A percentile compares a stretch with the other conserved stretches of the same genome.
These are phyloP conservation scores for Diaphora mendica DNA, from an alignment of 2,888 invertebrate genomes.

Conservation along the genomic window DNA sequence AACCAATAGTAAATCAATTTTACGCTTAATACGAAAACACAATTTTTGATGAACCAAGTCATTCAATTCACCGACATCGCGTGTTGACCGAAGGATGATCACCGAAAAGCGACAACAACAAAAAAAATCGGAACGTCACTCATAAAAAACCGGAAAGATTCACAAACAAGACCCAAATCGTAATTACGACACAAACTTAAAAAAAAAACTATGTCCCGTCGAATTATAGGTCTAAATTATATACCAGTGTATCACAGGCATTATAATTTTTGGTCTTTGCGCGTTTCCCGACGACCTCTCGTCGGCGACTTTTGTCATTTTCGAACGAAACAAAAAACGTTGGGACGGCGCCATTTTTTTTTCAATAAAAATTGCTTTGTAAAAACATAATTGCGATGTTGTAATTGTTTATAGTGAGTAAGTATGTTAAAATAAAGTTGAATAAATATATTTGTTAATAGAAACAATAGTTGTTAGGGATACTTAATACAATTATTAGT, in stretches of 20 bases:
- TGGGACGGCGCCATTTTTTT: conserved; percentile 52
- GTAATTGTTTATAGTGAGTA: conserved; percentile 8
- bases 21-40: conserved; percentile 1
- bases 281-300: conserved; percentile 50
- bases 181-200: conserved; percentile 62
- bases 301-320: conserved; percentile 67
- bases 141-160: conserved; percentile 65
- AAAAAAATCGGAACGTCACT: conserved; percentile 50
- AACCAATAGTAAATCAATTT: conserved; percentile 13
- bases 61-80: conserved; percentile 30
- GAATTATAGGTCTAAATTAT: conserved; percentile 80
- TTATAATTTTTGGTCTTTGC: conserved; percentile 58
- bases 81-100: conserved; percentile 34
- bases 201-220: conserved; percentile 59
- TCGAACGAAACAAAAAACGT: conserved; percentile 52
- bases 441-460: not conserved
- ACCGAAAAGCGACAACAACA: conserved; percentile 20
- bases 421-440: not conserved
- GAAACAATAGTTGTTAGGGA: not conserved
- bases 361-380: conserved; percentile 30
- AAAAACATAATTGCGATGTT: conserved; percentile 36
- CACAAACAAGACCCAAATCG: conserved; percentile 57
- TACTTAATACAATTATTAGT: not conserved
- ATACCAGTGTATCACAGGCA: conserved; percentile 45
- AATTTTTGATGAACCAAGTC: conserved; percentile 16